phyloP scores from a whole-genome alignment of 1,140 invertebrate genomes.

The Lordiphosa mommai region DNA sequence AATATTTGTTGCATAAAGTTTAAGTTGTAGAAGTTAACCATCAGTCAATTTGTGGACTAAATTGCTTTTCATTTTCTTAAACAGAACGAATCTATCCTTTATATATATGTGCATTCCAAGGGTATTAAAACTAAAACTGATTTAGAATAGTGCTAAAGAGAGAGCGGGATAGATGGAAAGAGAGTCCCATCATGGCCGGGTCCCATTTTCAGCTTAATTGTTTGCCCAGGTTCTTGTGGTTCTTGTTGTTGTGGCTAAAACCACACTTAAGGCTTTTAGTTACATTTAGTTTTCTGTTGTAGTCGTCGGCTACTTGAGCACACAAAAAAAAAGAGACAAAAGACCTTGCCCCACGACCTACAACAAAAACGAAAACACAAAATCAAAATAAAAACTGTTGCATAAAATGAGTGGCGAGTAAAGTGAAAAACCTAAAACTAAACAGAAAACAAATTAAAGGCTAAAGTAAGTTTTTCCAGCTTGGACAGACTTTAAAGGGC shows the following conservation, averaged over 20 bases:
- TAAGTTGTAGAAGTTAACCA: too few relatives aligned
- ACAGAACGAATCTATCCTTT: too few relatives aligned
- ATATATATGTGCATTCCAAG: neutral
- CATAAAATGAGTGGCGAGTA: constrained; percentile 23
- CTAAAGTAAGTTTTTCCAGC: neutral
- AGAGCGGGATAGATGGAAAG: too few relatives aligned
- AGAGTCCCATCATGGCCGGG: constrained; percentile 4
- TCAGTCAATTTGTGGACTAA: too few relatives aligned
- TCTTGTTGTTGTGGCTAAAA: constrained; percentile 45
- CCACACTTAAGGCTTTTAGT: constrained; percentile 62
- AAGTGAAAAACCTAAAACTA: constrained; percentile 36
- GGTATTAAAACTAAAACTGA: constrained; percentile 21
- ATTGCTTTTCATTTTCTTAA: too few relatives aligned
- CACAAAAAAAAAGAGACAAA: constrained; percentile 30
- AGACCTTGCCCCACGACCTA: constrained; percentile 34
- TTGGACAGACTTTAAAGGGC: neutral
- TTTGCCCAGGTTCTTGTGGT: constrained; percentile 34
- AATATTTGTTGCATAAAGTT: too few relatives aligned
- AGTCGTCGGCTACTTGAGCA: constrained; percentile 22
- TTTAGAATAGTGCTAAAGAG: neutral
- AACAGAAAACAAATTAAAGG: constrained; percentile 30
- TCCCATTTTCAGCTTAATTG: constrained; percentile 39
- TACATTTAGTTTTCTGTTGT: constrained; percentile 52
- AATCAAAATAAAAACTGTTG: constrained; percentile 32
- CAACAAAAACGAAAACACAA: constrained; percentile 13